Base-by-base conservation (phyloP, 2,113 vertebrate genomes). In the Melanerpes aurifrons region DNA sequence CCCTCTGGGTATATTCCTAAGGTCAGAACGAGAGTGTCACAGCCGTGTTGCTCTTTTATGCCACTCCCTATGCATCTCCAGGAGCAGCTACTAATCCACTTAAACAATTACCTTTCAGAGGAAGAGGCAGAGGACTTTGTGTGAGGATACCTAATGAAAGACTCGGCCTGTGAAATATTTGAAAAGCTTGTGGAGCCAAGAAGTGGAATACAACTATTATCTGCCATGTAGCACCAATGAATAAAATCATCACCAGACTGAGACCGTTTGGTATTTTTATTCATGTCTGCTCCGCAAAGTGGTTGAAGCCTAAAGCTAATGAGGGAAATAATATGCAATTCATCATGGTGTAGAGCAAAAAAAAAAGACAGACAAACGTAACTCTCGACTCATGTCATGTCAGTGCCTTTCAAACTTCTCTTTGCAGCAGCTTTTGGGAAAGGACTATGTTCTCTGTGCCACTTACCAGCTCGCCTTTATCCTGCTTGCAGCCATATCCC, bases 301-400 rank as follows among this genome's bases (percentile, higher is more conserved):
- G 81, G 83, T 93, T 91, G 87, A 97, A 96, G 89, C 87, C 84
- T 92, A 96, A 96, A 93, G 73, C 91, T 96, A 94, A 96, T 93
- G 94, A 96, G 95, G 95, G 96, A 96, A 97, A 95, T 93, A 97
- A 97, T 96, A 92, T 70, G 93, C 78, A 94, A 94, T 95, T 97
- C 95, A 97, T 97, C 97, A 96, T 71, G 75, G 94, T 94, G 94
- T 59, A 92, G 89, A 91, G 90, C 79, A 75, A 96, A 72, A 35
- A 6, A 6, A 45, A 89, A 88, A 95, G 88, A 85, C 78, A 88
- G 90, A 86, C 19, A 88, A 64, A 48, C 93, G 88, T 95, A 96
- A 90, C 94, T 96, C 94, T 89, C 93, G 91, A 95, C 92, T 97
- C 8, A 3, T 97, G 89, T 75, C 90, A 95, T 20, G 1, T 95